Base-by-base conservation (phyloP, 2,113 vertebrate species). In the Laterallus jamaicensis region DNA sequence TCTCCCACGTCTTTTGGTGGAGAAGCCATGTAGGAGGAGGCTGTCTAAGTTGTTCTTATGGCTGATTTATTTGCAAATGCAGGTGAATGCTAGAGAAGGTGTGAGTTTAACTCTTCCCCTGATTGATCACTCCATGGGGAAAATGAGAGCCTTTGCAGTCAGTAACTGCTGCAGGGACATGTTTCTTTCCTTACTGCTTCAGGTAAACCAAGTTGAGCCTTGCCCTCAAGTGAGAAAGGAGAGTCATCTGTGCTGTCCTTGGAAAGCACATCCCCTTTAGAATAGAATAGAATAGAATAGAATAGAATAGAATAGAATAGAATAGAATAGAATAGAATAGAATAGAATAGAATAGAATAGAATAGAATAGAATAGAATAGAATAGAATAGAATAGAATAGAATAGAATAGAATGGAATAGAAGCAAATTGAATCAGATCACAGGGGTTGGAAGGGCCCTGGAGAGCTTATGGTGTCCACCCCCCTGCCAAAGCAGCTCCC, bases 21-120 rank as follows among this genome's bases (percentile, higher is more conserved):
- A 92, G 88, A 95, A 91, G 62, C 81, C 86, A 79, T 3, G 86
- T 95, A 75, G 94, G 95, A 93, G 96, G 94, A 90, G 68, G 88
- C 91, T 95, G 95, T 92, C 88, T 93, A 81, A 79, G 59, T 73
- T 88, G 78, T 95, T 97, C 95, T 95, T 89, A 74, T 85, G 84
- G 78, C 89, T 95, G 93, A 96, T 91, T 96, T 95, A 95, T 95
- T 96, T 95, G 91, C 89, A 91, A 95, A 92, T 93, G 92, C 92
- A 97, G 95, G 93, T 95, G 39, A 90, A 79, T 49, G 35, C 77
- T 90, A 60, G 69, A 89, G 80, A 84, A 92, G 58, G 54, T 93
- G 32, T 84, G 69, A 88, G 39, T 74, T 95, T 96, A 95, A 96
- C 77, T 81, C 91, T 91, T 47, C 44, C 32, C 26, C 25, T 82